These are phyloP conservation scores for Hypothenemus hampei DNA, from an alignment of 1,140 invertebrate genomes.

Conservation along the genomic window DNA sequence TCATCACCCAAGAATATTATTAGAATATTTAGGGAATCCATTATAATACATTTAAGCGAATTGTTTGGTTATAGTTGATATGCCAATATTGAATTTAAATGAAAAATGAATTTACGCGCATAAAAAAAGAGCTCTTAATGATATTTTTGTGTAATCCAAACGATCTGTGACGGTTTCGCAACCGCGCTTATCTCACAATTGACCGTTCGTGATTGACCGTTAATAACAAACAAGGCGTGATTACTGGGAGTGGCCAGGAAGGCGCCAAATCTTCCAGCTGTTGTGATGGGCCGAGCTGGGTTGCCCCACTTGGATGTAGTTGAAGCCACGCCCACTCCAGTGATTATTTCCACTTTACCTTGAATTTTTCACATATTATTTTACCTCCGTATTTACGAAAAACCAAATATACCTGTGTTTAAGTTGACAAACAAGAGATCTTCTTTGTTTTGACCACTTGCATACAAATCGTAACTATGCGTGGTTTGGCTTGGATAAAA, in stretches of 20 bases:
- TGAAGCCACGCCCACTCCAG: constrained; percentile 64
- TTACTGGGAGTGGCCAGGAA: constrained; percentile 71
- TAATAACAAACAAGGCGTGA: constrained; percentile 68
- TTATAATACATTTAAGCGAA: too few species aligned
- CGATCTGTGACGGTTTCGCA: constrained; percentile 59
- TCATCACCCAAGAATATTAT: too few species aligned
- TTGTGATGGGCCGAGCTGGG: constrained; percentile 63
- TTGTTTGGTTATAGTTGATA: not conserved
- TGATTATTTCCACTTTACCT: constrained; percentile 78
- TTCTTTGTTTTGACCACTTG: constrained; percentile 68
- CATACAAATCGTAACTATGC: constrained; percentile 72
- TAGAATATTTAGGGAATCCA: too few species aligned
- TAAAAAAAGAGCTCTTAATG: constrained; percentile 38
- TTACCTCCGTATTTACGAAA: not conserved
- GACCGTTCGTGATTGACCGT: constrained; percentile 67
- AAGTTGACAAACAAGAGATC: constrained; percentile 73
- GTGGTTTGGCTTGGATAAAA: constrained; percentile 72
- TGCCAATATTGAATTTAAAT: not conserved
- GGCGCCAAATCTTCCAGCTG: constrained; percentile 63
- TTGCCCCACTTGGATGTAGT: constrained; percentile 61
- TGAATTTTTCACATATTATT: constrained; percentile 26
- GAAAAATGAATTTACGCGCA: not conserved
- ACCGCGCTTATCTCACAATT: constrained; percentile 73
- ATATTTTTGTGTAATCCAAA: constrained; percentile 58
- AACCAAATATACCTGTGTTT: constrained; percentile 54